Base-by-base conservation (phyloP, 2,888 invertebrate species). In the Epirrhoe alternata region DNA sequence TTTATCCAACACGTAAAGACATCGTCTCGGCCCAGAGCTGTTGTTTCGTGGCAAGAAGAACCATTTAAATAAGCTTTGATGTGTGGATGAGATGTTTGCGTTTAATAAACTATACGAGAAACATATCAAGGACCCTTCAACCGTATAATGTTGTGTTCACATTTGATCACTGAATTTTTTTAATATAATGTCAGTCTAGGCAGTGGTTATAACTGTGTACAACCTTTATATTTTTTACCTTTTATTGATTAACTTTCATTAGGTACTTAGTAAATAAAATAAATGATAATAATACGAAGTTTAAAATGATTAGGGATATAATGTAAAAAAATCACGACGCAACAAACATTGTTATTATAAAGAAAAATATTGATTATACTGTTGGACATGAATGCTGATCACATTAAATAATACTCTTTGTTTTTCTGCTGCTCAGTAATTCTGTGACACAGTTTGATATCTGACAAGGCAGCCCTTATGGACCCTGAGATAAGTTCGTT, bases 1-100 rank as follows among this genome's bases (percentile, higher is more conserved):
- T 81, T 84, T 83, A 81, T 81, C 77, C 81, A 78, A 80, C 73
- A 68, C 73, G 57, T 62, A 59, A 71, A 76, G 77, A 79, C 77
- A 77, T 61, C 76, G 77, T 78, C 76, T 80, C 68, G 64, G 74
- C 76, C 74, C 57, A 75, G 66, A 76, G 74, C 66, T 80, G 85
- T 86, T 86, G 81, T 88, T 86, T 81, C 83, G 78, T 78, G 81
- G 78, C 50, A 80, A 79, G 73, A 77, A 79, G 79, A 84, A 85
- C 51, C 59, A 59, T 89, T 87, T 86, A 87, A 87, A 87, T 84
- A 79, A 81, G 83, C 82, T 89, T 90, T 90, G 90, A 90, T 87
- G 86, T 89, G 77, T 79, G 74, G 78, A 83, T 78, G 76, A 79
- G 76, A 73, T 82, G 81, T 81, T 82, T 80, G 77, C 74, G 70